A percentile compares a stretch with the other conserved stretches of the same genome.
phyloP scores from a whole-genome alignment of 2,888 invertebrate species.

The Byasa hedistus region DNA sequence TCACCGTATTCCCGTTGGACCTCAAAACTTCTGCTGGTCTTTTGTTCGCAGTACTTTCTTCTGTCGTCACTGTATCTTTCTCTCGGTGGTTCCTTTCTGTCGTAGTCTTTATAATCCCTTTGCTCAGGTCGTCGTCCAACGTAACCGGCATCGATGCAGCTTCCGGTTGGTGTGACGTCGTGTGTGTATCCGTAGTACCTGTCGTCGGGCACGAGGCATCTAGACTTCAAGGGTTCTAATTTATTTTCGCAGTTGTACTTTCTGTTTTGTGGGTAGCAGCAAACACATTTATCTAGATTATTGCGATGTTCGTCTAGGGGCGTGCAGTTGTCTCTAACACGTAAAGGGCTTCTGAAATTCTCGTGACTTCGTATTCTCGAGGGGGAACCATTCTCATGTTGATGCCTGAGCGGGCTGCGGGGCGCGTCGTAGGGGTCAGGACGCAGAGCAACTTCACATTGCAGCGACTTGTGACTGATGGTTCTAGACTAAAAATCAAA shows the following conservation, averaged over 20 bases:
- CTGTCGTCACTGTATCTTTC: conserved; percentile 50
- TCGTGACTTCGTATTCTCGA: conserved; percentile 57
- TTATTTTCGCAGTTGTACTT: conserved; percentile 53
- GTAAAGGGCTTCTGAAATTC: conserved; percentile 42
- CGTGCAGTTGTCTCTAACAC: conserved; percentile 45
- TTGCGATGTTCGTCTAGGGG: conserved; percentile 35
- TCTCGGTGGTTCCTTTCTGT: conserved; percentile 36
- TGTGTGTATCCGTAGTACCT: conserved; percentile 49
- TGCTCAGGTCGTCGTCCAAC: conserved; percentile 38
- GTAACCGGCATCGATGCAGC: conserved; percentile 43
- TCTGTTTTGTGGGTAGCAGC: conserved; percentile 35
- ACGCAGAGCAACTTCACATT: conserved; percentile 56
- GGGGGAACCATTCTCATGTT: conserved; percentile 46
- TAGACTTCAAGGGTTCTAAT: conserved; percentile 47
- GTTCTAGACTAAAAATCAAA: conserved; percentile 50
- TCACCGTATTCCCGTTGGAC: conserved; percentile 52
- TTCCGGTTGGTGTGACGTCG: conserved; percentile 45
- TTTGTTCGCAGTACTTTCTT: conserved; percentile 53
- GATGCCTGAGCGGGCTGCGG: conserved; percentile 46
- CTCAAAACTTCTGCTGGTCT: conserved; percentile 65
- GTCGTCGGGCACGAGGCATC: conserved; percentile 41
- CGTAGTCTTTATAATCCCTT: conserved; percentile 48
- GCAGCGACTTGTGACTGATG: conserved; percentile 70
- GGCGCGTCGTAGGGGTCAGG: conserved; percentile 46
- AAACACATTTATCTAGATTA: conserved; percentile 43